Conservation (phyloP, 2,888 invertebrate species). For the Drosophila pseudotalamancana region DNA sequence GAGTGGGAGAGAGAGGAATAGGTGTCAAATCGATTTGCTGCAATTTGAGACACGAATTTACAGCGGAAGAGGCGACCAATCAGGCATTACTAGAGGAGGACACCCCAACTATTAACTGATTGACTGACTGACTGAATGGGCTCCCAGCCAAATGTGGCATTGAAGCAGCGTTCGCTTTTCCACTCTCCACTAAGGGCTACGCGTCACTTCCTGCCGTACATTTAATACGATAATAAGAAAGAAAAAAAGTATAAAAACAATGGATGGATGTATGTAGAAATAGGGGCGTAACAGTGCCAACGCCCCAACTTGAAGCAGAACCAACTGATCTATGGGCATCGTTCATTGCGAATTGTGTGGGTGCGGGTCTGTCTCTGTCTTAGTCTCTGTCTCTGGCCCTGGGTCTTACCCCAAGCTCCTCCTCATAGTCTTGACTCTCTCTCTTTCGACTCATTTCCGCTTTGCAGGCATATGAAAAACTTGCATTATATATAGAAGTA, state of each 20-base stretch:
- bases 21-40: constrained; percentile 61
- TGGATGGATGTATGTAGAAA: too few relatives aligned
- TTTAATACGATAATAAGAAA: constrained; percentile 18
- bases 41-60: constrained; percentile 75
- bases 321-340: constrained; percentile 23
- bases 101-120: constrained; percentile 14
- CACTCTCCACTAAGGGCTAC: constrained; percentile 34
- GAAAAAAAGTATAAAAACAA: constrained; percentile 36
- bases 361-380: constrained; percentile 30
- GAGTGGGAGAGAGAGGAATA: constrained; percentile 23
- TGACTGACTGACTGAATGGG: constrained; percentile 75
- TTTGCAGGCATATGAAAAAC: constrained; percentile 28
- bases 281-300: constrained; percentile 55
- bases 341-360: constrained; percentile 40
- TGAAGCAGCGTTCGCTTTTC: constrained; percentile 9
- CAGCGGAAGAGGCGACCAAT: constrained; percentile 67
- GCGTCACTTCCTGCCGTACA: constrained; percentile 46
- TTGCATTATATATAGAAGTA: constrained; percentile 1
- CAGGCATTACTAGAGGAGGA: constrained; percentile 43
- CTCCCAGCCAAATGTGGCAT: constrained; percentile 66
- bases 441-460: constrained; percentile 76
- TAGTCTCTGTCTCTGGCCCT: neutral
- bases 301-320: constrained; percentile 47
- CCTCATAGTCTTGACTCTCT: constrained; percentile 20
- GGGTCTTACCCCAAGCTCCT: neutral